Conservation (phyloP, 2,888 invertebrate species). For the Griposia aprilina region DNA sequence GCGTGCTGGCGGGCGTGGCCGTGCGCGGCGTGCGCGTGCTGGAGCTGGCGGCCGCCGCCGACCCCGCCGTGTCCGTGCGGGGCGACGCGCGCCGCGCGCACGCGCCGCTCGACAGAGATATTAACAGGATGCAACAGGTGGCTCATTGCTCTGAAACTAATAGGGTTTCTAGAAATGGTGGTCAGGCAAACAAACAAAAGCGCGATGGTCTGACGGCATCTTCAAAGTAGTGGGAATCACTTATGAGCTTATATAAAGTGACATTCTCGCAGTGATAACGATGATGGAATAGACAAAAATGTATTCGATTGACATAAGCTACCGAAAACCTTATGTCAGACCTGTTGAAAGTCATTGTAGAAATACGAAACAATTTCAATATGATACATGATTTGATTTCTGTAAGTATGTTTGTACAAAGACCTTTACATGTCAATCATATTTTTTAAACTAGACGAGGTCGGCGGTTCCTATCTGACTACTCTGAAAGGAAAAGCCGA, state of each 20-base stretch:
- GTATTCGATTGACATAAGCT: no score
- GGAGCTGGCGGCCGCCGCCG: conserved; percentile 96
- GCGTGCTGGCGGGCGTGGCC: conserved; percentile 97
- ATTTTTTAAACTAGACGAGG: no score
- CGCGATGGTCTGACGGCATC: not conserved
- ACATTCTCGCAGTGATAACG: not conserved
- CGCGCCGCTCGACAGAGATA: conserved; percentile 94
- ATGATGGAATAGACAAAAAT: no score
- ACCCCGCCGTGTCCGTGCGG: conserved; percentile 93
- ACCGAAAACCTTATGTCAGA: no score
- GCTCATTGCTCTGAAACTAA: no score
- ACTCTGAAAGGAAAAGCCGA: no score
- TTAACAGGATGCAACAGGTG: conserved; percentile 97
- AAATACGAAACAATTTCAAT: not conserved
- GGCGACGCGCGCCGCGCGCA: conserved; percentile 96
- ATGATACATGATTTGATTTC: no score
- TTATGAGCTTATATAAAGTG: not conserved
- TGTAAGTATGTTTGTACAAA: no score
- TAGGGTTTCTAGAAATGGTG: not conserved
- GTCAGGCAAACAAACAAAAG: not conserved
- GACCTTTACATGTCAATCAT: no score
- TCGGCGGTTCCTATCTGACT: no score
- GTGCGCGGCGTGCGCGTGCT: conserved; percentile 96
- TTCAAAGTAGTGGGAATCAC: not conserved
- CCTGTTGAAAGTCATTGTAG: not conserved